Conservation (phyloP, 1,140 invertebrate species). For the Drosophila punjabiensis region DNA sequence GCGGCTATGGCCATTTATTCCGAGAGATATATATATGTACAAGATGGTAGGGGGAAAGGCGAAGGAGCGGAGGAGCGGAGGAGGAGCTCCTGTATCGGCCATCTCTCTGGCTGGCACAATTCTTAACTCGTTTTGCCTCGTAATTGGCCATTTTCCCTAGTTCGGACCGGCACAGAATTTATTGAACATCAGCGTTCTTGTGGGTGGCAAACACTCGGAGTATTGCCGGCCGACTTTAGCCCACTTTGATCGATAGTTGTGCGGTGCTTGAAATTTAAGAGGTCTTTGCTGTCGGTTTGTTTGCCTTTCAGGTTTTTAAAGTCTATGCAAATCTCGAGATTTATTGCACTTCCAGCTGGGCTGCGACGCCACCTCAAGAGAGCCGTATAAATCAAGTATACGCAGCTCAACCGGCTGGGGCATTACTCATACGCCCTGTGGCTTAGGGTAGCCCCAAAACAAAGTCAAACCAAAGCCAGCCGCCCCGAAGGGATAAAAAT, state of each 20-base stretch:
- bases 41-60: neutral
- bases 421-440: slow-evolving; percentile 70
- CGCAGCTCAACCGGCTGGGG: slow-evolving; percentile 14
- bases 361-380: slow-evolving; percentile 1
- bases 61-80: neutral
- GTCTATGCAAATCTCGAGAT: slow-evolving; percentile 27
- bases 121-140: slow-evolving; percentile 77
- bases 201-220: slow-evolving; percentile 18
- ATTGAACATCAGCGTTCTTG: slow-evolving; percentile 68
- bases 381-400: slow-evolving; percentile 49
- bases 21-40: slow-evolving; percentile 26
- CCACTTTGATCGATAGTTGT: slow-evolving; percentile 62
- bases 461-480: slow-evolving; percentile 35
- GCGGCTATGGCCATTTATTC: slow-evolving; percentile 50
- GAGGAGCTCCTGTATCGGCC: slow-evolving; percentile 9
- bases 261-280: slow-evolving; percentile 42
- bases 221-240: slow-evolving; percentile 2
- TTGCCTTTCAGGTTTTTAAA: slow-evolving; percentile 35
- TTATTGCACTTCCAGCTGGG: slow-evolving; percentile 27
- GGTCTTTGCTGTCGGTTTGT: slow-evolving; percentile 22
- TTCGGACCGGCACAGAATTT: slow-evolving; percentile 61
- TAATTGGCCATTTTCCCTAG: slow-evolving; percentile 78
- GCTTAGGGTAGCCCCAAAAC: slow-evolving; percentile 27
- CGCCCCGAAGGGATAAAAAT: slow-evolving; percentile 62
- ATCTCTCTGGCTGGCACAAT: slow-evolving; percentile 56